Evolutionary conservation across 2,113 vertebrate genomes (phyloP).

Genomic region (Murina feae): DNA sequence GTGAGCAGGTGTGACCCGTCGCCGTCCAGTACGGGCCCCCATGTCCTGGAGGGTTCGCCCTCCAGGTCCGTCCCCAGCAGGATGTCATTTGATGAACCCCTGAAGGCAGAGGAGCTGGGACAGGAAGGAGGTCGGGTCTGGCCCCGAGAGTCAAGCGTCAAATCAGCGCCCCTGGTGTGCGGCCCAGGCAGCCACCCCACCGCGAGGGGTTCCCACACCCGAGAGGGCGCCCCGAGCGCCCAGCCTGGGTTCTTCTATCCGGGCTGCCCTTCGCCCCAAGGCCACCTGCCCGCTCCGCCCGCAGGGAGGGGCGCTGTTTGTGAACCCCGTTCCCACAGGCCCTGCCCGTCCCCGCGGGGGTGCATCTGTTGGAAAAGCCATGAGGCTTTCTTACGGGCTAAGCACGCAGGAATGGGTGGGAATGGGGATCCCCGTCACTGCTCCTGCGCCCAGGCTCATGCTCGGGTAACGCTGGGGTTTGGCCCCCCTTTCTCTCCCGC

Average conservation of each 20-base stretch:
- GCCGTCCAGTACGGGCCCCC: too few relatives aligned
- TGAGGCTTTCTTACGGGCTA: background rate
- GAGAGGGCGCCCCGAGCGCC: accelerated
- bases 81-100: too few relatives aligned
- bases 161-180: background rate
- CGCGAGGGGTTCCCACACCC: background rate
- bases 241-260: background rate
- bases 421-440: background rate
- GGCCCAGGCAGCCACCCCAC: background rate
- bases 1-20: background rate
- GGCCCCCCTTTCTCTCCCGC: background rate
- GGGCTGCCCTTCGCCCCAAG: background rate
- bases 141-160: background rate
- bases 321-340: background rate
- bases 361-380: background rate
- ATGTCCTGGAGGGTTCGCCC: too few relatives aligned
- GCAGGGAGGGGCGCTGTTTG: background rate
- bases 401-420: background rate
- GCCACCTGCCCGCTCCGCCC: too few relatives aligned
- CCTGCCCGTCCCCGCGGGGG: background rate
- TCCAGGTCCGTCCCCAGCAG: too few relatives aligned
- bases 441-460: background rate
- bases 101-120: background rate
- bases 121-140: background rate
- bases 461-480: background rate